A percentile compares a stretch with the other conserved stretches of the same genome.
phyloP scores from a whole-genome alignment of 2,888 invertebrate genomes.

The Melinaea menophilus region DNA sequence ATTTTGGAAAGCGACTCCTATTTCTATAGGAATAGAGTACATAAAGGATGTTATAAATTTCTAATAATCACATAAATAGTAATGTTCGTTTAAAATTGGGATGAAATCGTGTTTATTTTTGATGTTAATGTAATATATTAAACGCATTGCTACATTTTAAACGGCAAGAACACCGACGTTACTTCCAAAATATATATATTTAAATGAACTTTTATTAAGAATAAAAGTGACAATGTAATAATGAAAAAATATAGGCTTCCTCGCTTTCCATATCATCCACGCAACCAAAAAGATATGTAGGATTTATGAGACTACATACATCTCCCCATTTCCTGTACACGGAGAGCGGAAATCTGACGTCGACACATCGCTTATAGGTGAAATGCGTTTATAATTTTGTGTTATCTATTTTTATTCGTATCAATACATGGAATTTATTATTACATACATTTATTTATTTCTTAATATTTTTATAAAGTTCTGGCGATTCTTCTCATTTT shows the following conservation, averaged over 20 bases:
- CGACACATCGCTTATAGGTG: slow-evolving; percentile 24
- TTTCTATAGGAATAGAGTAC: not conserved
- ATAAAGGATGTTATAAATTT: not conserved
- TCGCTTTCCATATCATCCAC: slow-evolving; percentile 14
- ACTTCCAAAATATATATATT: no score
- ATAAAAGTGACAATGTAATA: no score
- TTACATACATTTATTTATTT: no score
- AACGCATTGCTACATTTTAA: no score
- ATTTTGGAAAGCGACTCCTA: not conserved
- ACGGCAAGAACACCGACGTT: no score
- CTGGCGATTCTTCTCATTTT: no score
- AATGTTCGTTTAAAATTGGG: no score
- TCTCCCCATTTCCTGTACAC: slow-evolving; percentile 27
- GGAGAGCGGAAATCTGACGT: slow-evolving; percentile 30
- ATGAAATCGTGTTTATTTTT: no score
- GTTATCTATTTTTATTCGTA: not conserved
- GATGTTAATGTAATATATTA: no score
- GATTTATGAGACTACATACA: slow-evolving; percentile 32
- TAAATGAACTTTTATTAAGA: no score
- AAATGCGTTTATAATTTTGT: slow-evolving; percentile 12
- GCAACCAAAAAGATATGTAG: slow-evolving; percentile 23
- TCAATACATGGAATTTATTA: not conserved
- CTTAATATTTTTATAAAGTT: no score
- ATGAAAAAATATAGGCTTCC: no score
- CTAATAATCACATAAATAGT: not conserved